These are phyloP conservation scores for Hecatera dysodea DNA, from an alignment of 2,888 invertebrate genomes.

Conservation along the genomic window DNA sequence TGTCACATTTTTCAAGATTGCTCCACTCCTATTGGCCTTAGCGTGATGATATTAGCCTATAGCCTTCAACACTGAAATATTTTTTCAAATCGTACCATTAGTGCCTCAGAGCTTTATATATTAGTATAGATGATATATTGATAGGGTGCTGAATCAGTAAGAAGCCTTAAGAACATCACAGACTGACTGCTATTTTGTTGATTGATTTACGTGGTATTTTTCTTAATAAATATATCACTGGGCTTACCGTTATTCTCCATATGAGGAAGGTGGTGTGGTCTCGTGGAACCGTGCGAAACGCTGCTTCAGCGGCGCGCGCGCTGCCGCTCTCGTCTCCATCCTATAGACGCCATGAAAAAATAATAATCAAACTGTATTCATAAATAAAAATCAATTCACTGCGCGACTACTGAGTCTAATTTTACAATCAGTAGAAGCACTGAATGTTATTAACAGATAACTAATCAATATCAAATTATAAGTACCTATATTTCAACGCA, in stretches of 20 bases:
- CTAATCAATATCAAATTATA: neutral
- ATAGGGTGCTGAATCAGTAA: no score
- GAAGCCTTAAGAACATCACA: no score
- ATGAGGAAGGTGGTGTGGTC: conserved; percentile 95
- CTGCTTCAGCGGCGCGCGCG: conserved; percentile 91
- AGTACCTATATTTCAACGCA: neutral
- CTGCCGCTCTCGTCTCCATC: conserved; percentile 88
- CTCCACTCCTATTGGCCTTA: no score
- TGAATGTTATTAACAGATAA: neutral
- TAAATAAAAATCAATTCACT: no score
- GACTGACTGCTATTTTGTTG: no score
- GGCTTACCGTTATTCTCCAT: conserved; percentile 96
- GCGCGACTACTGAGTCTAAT: neutral
- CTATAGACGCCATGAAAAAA: conserved; percentile 27
- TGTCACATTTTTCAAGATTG: no score
- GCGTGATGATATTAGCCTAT: no score
- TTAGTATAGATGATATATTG: no score
- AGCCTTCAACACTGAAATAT: no score
- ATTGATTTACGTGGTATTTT: no score
- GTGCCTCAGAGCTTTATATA: no score
- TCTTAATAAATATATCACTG: neutral
- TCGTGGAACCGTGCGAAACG: conserved; percentile 95
- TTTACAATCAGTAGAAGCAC: neutral
- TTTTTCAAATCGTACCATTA: no score
- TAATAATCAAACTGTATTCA: neutral